Evolutionary conservation across 2,797 vertebrate species (phyloP), one percentile per base, ranked within the genome.

Genomic region (Pangasius djambal): DNA sequence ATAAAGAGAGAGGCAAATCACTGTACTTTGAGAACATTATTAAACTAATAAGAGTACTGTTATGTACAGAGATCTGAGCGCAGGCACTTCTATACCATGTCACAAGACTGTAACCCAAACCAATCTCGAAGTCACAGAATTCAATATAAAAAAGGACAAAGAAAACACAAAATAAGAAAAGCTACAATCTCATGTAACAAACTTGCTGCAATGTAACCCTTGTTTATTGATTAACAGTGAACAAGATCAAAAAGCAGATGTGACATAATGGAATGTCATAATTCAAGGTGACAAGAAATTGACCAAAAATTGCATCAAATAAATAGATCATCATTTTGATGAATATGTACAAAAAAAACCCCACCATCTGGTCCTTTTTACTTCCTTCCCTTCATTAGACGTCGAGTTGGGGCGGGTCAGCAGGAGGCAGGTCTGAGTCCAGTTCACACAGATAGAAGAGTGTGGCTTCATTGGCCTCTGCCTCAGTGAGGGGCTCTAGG

Each of bases 401-500:
- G 94, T 96, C 93, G 93, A 98, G 89, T 83, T 96, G 95, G 0
- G 94, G 87, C 88, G 95, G 94, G 50, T 97, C 97, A 0, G 92
- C 93, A 89, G 96, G 95, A 92, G 96, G 95, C 69, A 94, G 95
- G 2, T 95, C 94, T 0, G 97, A 97, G 90, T 96, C 96, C 90
- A 99, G 97, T 96, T 98, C 97, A 34, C 98, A 99, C 91, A 99
- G 94, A 94, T 98, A 98, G 93, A 99, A 99, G 2, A 99, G 96
- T 0, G 97, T 97, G 83, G 97, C 97, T 92, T 98, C 97, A 0
- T 95, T 98, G 1, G 97, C 98, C 93, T 99, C 97, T 0, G 97
- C 98, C 93, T 99, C 98, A 0, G 98, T 98, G 92, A 99, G 94
- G 0, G 98, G 98, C 92, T 99, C 98, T 92, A 99, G 95, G n/a